Evolutionary conservation across 2,888 invertebrate species (phyloP), one percentile per base, ranked within the genome.

Genomic region (Leptinotarsa tumamoca): DNA sequence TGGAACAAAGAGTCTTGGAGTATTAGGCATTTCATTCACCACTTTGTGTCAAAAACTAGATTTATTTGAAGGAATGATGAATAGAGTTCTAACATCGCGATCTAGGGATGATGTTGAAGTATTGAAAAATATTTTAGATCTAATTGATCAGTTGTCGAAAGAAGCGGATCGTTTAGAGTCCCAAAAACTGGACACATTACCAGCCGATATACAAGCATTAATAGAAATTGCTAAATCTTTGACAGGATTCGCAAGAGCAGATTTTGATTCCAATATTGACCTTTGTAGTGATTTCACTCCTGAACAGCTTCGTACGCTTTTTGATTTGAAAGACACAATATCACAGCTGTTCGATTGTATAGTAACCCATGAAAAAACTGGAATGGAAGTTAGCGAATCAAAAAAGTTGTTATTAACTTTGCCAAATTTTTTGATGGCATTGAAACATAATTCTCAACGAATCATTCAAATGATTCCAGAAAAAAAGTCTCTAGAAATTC

Each of bases 11-110:
- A 18, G 33, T 14, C 56, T 76, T 10, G 56, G 27, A 1, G 17
- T 21, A 21, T 17, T 73, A 18, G 17, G 52, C 18, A 5, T 13
- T 17, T 67, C 77, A n/a, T 58, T 77, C 21, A 72, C 63, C 17
- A 43, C 43, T 15, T 58, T 76, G 50, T 33, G 52, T 10, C n/a
- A 27, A 15, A 66, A 69, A 73, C 14, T 73, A 13, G 69, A 63
- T 17, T n/a, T 1, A 33, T 14, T 63, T 0, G 33, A 17, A 63
- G 13, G n/a, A 17, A 63, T 15, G 4, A 75, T 33, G 54, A 71
- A 63, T 15, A 18, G 18, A 33, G 27, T 56, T 15, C 21, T 50
- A 23, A 58, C 14, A 54, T 21, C 51, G 15, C 63, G 23, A 54
- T 54, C 15, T 2, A 49, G 52, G 17, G 13, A 69, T n/a, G 67